Evolutionary conservation across 2,797 vertebrate genomes (phyloP), one percentile per base, ranked within the genome.

Genomic region (Kryptopterus vitreolus): DNA sequence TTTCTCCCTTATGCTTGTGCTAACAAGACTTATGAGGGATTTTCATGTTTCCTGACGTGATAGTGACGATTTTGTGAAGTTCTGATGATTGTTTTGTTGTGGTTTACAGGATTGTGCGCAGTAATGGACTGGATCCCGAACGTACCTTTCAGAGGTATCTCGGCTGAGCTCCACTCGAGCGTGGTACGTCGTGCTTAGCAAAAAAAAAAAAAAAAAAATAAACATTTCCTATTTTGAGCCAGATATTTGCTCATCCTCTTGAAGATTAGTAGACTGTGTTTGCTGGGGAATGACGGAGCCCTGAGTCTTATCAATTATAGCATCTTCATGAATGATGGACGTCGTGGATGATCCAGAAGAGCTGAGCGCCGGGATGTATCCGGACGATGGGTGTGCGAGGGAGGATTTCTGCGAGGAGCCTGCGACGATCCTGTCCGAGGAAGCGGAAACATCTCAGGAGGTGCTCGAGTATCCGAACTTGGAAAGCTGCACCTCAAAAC

Each of bases 261-360:
- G 69, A 63, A 63, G 31, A 57, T 57, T n/a, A 33, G 65, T 15
- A 43, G 50, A 22, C n/a, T 35, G 16, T 62, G 50, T 69, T 43
- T 43, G 75, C 18, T 55, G 65, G 18, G 73, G 73, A n/a, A 75
- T 48, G 62, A 79, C 63, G 83, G 86, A 72, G 52, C 58, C 65
- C 76, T 83, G 79, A 84, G 46, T 16, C 83, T 85, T 83, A 87
- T 82, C 83, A 82, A 65, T 84, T 74, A 55, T 58, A 78, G 84
- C 16, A 2, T 35, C 83, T 83, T 55, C 76, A 55, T 43, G 83
- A 78, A 63, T 74, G 76, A 92, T 92, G 89, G 88, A 80, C 82
- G 86, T 89, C 70, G 81, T 83, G 52, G 82, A 87, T 80, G 89
- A 84, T 55, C 68, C 81, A 29, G 77, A 69, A 52, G 69, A 59